phyloP scores from a whole-genome alignment of 1,140 invertebrate species.

The Caenorhabditis briggsae region DNA sequence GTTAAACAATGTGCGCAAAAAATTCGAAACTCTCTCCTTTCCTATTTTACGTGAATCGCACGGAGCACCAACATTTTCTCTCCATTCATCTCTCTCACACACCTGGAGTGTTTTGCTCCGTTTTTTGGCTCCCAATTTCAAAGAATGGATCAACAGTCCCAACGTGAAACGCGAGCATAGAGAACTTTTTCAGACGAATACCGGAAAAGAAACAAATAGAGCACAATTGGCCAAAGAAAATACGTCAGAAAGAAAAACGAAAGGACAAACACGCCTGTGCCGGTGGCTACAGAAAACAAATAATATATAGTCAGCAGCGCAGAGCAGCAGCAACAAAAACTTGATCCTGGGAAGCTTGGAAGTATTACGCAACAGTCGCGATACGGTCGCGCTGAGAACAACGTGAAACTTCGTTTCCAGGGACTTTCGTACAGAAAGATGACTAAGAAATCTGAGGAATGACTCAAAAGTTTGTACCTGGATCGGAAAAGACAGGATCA shows the following conservation, averaged over 20 bases:
- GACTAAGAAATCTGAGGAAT: background rate
- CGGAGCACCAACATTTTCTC: background rate
- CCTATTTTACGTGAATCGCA: slow-evolving; percentile 7
- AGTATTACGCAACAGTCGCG: slow-evolving; percentile 27
- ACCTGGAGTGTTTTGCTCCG: slow-evolving; percentile 23
- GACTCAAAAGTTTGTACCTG: background rate
- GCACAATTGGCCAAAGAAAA: slow-evolving; percentile 34
- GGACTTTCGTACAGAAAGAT: background rate
- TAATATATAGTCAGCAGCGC: slow-evolving; percentile 17
- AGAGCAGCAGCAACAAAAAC: slow-evolving; percentile 40
- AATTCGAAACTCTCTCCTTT: background rate
- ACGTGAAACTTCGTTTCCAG: background rate
- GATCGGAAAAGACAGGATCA: background rate
- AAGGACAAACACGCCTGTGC: slow-evolving; percentile 33
- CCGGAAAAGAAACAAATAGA: slow-evolving; percentile 51
- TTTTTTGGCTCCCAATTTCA: background rate
- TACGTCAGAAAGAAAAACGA: slow-evolving; percentile 35
- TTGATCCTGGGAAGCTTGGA: slow-evolving; percentile 31
- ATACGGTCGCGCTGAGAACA: background rate
- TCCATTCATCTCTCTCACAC: background rate
- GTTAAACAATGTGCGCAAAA: slow-evolving; percentile 43
- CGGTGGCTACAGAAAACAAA: slow-evolving; percentile 49
- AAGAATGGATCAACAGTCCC: background rate
- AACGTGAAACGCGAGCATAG: slow-evolving; percentile 14
- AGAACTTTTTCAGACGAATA: slow-evolving; percentile 51